Evolutionary conservation across 2,797 vertebrate genomes (phyloP).

Genomic region (Leptatherina wallacei): DNA sequence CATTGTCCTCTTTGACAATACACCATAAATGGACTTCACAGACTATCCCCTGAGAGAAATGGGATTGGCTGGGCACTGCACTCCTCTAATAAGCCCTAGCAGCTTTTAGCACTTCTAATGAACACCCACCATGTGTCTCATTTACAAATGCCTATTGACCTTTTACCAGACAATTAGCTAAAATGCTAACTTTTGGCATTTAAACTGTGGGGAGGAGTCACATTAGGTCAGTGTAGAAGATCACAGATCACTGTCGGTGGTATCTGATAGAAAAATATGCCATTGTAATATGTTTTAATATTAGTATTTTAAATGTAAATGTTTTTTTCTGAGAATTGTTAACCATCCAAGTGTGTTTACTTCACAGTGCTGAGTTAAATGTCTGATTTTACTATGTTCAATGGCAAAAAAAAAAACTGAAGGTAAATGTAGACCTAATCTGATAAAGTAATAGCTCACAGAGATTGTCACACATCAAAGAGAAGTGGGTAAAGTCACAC

Average conservation of each 20-base stretch:
- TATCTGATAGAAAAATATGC: conserved; percentile 19
- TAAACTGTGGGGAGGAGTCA: conserved; percentile 58
- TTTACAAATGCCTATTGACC: conserved; percentile 75
- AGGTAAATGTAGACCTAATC: neutral
- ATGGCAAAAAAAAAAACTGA: too few species aligned
- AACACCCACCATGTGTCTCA: conserved; percentile 68
- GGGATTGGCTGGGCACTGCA: conserved; percentile 35
- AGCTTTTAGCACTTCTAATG: conserved; percentile 66
- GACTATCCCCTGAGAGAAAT: conserved; percentile 56
- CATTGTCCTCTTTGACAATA: conserved; percentile 53
- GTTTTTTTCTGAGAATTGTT: neutral
- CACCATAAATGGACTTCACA: conserved; percentile 59
- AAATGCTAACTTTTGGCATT: conserved; percentile 72
- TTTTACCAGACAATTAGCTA: conserved; percentile 76
- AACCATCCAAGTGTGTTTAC: neutral
- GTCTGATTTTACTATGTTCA: neutral
- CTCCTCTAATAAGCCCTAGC: conserved; percentile 54
- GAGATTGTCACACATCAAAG: neutral
- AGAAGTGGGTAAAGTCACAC: neutral
- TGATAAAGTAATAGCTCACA: neutral
- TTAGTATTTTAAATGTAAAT: neutral
- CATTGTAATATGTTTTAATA: conserved; percentile 1
- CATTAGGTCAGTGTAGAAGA: conserved; percentile 36
- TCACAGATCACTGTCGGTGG: conserved; percentile 24
- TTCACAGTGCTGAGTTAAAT: neutral